These are phyloP conservation scores for Microcebus jonahi DNA, from an alignment of 2,113 vertebrate genomes.

Conservation along the genomic window DNA sequence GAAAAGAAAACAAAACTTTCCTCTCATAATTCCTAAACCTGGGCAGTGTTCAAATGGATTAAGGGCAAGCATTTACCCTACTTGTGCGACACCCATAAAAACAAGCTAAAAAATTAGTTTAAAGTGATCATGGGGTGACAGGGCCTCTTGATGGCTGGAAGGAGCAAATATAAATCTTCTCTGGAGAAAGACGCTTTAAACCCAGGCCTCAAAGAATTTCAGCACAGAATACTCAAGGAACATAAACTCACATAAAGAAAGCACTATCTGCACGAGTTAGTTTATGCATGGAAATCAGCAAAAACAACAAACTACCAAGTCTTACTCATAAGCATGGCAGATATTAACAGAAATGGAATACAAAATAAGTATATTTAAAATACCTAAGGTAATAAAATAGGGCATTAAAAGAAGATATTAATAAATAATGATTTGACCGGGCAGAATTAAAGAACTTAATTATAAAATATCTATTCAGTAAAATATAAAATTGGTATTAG, in stretches of 20 bases:
- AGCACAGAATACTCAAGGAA: background rate
- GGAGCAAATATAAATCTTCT: background rate
- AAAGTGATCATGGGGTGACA: background rate
- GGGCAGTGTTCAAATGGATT: background rate
- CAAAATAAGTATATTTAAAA: slow-evolving; percentile 45
- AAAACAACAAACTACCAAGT: background rate
- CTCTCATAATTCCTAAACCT: background rate
- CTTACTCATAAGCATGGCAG: background rate
- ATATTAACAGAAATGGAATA: background rate
- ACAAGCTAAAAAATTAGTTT: background rate
- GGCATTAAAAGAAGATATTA: background rate
- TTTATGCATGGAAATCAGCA: background rate
- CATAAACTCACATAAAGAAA: background rate
- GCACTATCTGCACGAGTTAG: background rate
- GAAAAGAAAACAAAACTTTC: background rate
- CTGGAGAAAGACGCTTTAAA: background rate
- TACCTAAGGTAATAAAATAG: background rate
- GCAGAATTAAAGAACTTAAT: background rate
- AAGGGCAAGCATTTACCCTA: background rate
- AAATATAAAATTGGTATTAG: background rate
- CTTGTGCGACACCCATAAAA: background rate
- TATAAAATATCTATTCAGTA: background rate
- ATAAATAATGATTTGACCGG: background rate
- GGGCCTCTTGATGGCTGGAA: background rate
- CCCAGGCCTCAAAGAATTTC: background rate